Conservation (phyloP, 2,113 vertebrate species). For the Epinephelus lanceolatus region DNA sequence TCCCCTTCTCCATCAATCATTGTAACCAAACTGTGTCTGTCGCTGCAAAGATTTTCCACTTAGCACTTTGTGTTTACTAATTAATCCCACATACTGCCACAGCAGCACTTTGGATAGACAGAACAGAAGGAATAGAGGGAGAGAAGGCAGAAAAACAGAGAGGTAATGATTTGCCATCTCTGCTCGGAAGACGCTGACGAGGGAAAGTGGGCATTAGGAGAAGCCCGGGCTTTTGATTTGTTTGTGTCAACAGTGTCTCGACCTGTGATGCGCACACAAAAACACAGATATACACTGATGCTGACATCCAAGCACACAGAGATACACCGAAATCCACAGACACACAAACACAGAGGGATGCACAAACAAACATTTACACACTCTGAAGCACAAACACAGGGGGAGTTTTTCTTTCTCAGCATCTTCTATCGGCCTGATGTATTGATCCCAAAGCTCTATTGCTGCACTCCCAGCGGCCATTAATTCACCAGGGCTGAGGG, state of each 20-base stretch:
- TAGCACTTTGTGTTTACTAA: conserved; percentile 75
- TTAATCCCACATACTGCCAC: conserved; percentile 67
- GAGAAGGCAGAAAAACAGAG: conserved; percentile 63
- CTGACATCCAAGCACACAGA: not conserved
- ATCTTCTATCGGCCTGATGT: conserved; percentile 47
- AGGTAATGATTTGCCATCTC: conserved; percentile 73
- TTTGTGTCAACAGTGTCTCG: conserved; percentile 44
- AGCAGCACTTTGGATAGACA: conserved; percentile 62
- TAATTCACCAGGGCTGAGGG: conserved; percentile 57
- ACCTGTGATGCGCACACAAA: conserved; percentile 7
- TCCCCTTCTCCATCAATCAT: conserved; percentile 59
- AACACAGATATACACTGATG: not conserved
- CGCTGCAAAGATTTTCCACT: conserved; percentile 73
- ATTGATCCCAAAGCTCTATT: conserved; percentile 65
- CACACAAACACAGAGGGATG: not conserved
- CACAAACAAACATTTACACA: conserved; percentile 19
- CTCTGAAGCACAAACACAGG: conserved; percentile 19
- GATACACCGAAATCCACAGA: not conserved
- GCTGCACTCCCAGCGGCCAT: conserved; percentile 61
- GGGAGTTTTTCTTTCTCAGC: conserved; percentile 32
- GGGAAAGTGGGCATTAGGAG: conserved; percentile 57
- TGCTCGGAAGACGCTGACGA: conserved; percentile 63
- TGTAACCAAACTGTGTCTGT: conserved; percentile 60
- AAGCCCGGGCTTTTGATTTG: conserved; percentile 62
- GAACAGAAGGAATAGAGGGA: conserved; percentile 28